phyloP scores from a whole-genome alignment of 2,888 invertebrate species.

The Oasisia sp. region DNA sequence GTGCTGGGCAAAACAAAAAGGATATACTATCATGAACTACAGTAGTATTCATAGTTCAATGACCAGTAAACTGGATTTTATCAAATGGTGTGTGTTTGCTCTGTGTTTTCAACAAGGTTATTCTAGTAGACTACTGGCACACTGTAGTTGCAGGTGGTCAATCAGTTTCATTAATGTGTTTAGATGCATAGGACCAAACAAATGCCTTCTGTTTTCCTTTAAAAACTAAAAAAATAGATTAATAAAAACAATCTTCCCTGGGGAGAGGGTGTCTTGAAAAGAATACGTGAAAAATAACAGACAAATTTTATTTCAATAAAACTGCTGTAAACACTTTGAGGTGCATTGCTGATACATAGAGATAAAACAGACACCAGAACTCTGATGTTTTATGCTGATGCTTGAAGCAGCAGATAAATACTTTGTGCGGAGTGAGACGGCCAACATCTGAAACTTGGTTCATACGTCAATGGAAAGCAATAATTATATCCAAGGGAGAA shows the following conservation, averaged over 20 bases:
- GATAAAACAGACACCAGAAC: neutral
- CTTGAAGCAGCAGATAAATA: neutral
- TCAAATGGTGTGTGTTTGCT: no score
- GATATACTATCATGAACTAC: no score
- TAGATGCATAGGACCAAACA: neutral
- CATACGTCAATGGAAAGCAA: neutral
- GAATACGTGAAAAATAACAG: neutral
- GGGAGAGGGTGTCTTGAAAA: neutral
- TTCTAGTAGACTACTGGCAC: no score
- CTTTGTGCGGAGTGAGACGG: neutral
- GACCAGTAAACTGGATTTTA: no score
- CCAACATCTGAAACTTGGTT: neutral
- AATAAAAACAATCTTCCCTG: no score
- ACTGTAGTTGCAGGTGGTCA: no score
- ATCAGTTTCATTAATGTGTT: no score
- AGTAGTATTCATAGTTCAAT: no score
- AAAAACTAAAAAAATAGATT: no score
- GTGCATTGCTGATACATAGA: neutral
- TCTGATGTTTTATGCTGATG: neutral
- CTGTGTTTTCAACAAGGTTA: no score
- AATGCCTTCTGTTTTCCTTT: neutral
- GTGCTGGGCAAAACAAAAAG: no score
- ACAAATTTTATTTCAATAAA: neutral
- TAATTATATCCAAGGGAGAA: neutral
- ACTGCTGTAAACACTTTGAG: neutral